Base-by-base conservation (phyloP, 1,140 invertebrate species). In the Brachionus asplanchnoidis region DNA sequence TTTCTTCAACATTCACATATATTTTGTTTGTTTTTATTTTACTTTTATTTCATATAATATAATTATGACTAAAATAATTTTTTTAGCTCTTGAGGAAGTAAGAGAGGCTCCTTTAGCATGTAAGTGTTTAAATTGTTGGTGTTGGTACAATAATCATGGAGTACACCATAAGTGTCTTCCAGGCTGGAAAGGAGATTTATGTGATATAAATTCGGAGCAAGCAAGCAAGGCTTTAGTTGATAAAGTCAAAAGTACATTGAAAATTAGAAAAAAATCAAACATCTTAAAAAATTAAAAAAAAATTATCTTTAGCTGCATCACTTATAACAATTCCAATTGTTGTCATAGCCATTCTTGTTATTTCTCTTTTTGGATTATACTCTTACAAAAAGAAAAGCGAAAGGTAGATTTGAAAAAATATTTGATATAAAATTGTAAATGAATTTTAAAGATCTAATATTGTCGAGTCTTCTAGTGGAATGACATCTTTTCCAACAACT, bases 51-150 rank as follows among this genome's bases (percentile, higher is more conserved):
- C 26, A 28, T 3, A 3, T 28, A 28, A 28, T 1, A 28, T 2
- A 28, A 28, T 28, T 3, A 28, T 28, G 26, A 50, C 20, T 9
- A 17, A 46, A 14, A 12, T 53, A 36, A n/a, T 53, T 46, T 26
- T 26, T 26, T 46, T 26, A 77, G 73, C 42, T 12, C 32, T 77
- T 26, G 73, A 77, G n/a, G 73, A 77, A 26, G 73, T n/a, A 11
- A 26, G 11, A 12, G 9, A 46, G 28, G 6, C 20, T 36, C 73
- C 73, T 50, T 77, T 77, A 20, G 42, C 42, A 5, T 77, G 73
- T 77, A 77, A 11, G 14, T 77, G 73, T n/a, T 23, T 77, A 11
- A 77, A 77, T 50, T 77, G 73, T 77, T 77, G 73, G 73, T 77
- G 73, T 77, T 77, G 73, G 73, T 77, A 77, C 26, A 77, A 77